Conservation (phyloP, 2,113 vertebrate genomes). For the Melanotaenia duboulayi region DNA sequence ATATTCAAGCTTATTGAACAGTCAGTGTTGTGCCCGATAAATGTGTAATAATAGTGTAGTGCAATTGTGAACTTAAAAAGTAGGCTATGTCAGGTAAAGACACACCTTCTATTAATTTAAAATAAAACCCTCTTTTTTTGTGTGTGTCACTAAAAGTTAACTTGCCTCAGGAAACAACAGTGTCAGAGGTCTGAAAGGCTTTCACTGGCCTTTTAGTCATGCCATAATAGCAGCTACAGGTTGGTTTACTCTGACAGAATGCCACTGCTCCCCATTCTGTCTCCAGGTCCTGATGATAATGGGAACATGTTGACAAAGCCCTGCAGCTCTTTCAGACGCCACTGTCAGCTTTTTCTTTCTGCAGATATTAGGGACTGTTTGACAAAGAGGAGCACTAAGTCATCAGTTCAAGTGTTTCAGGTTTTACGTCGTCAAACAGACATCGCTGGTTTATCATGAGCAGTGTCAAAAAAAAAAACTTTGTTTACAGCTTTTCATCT, state of each 20-base stretch:
- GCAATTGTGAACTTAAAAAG: no score
- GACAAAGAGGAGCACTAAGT: slow-evolving; percentile 43
- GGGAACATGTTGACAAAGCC: slow-evolving; percentile 44
- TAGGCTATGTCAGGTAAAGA: no score
- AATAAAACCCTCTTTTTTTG: neutral
- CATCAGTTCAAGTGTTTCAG: slow-evolving; percentile 48
- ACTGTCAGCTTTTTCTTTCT: slow-evolving; percentile 51
- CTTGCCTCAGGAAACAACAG: neutral
- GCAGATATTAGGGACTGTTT: slow-evolving; percentile 23
- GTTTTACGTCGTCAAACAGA: neutral
- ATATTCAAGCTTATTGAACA: no score
- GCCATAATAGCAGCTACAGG: slow-evolving; percentile 2
- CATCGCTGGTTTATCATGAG: no score
- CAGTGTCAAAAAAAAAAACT: no score
- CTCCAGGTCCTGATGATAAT: slow-evolving; percentile 37
- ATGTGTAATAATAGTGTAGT: no score
- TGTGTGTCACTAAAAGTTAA: neutral
- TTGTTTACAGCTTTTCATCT: no score
- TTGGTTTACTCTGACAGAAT: slow-evolving; percentile 11
- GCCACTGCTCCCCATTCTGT: no score
- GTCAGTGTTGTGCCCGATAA: no score
- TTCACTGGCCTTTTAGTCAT: slow-evolving; percentile 1
- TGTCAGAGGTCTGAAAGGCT: slow-evolving; percentile 5
- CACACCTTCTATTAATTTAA: neutral
- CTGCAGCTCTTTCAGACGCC: slow-evolving; percentile 36